phyloP scores from a whole-genome alignment of 35 echinoderm and acorn worm species.

The Amphiura filiformis region DNA sequence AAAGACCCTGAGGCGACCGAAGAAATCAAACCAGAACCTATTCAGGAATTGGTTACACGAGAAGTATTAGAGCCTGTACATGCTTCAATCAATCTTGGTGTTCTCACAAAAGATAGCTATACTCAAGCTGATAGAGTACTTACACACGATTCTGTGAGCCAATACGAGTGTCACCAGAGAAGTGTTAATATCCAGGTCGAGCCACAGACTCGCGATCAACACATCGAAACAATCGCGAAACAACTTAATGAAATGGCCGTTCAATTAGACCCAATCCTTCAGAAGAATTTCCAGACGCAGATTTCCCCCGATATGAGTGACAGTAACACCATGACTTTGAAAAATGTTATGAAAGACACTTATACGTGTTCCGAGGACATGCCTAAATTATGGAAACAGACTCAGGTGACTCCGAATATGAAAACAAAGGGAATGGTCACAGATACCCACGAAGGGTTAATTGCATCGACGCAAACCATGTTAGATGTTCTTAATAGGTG shows the following conservation, averaged over 20 bases:
- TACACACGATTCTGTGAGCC: background rate
- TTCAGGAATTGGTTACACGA: no score
- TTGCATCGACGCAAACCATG: background rate
- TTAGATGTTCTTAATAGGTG: background rate
- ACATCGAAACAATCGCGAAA: background rate
- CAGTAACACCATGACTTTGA: background rate
- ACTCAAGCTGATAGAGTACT: background rate
- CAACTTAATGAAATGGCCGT: background rate
- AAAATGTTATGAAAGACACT: background rate
- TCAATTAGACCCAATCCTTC: background rate
- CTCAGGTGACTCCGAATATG: background rate
- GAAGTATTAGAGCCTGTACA: background rate
- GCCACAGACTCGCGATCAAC: background rate
- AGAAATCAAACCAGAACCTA: background rate
- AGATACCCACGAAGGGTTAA: background rate
- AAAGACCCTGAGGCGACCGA: background rate
- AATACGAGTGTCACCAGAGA: background rate
- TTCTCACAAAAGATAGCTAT: background rate
- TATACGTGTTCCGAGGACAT: background rate
- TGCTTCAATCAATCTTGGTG: background rate
- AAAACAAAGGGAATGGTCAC: background rate
- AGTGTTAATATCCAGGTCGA: background rate
- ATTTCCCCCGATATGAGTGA: background rate
- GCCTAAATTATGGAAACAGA: background rate
- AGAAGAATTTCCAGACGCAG: background rate